Percentiles rank a stretch among this genome's conserved stretches.
phyloP scores from a whole-genome alignment of 2,888 invertebrate genomes.

The Patella caerulea region DNA sequence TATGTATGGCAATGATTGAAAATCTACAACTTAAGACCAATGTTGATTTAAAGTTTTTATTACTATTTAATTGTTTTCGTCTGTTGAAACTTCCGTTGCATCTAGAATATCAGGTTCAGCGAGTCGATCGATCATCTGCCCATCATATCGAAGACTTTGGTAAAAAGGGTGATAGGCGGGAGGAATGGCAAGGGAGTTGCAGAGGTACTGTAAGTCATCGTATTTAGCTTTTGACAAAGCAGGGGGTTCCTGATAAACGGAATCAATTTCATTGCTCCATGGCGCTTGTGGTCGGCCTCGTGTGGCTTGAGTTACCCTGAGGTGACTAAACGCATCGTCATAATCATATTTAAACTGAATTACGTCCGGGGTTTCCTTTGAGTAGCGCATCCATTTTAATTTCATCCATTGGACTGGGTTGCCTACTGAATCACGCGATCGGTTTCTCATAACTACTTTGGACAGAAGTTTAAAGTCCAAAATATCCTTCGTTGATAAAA shows the following conservation, averaged over 20 bases:
- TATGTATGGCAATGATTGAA: too few species aligned
- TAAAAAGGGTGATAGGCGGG: neutral
- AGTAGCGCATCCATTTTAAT: neutral
- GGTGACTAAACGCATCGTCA: neutral
- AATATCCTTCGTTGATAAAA: neutral
- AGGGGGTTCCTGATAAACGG: neutral
- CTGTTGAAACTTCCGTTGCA: too few species aligned
- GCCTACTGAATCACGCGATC: neutral
- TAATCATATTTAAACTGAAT: neutral
- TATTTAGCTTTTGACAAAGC: neutral
- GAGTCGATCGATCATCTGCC: neutral
- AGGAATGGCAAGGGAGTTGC: conserved; percentile 4
- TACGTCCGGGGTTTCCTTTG: neutral
- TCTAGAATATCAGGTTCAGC: too few species aligned
- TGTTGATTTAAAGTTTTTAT: too few species aligned
- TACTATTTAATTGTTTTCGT: too few species aligned
- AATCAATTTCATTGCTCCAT: neutral
- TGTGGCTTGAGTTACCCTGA: neutral
- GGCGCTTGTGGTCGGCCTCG: neutral
- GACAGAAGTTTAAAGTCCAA: neutral
- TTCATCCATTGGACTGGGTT: neutral
- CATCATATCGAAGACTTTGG: neutral
- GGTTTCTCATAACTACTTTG: neutral
- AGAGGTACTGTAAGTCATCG: neutral
- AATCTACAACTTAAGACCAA: too few species aligned